Evolutionary conservation across 2,113 vertebrate species (phyloP).

Genomic region (Origma solitaria): DNA sequence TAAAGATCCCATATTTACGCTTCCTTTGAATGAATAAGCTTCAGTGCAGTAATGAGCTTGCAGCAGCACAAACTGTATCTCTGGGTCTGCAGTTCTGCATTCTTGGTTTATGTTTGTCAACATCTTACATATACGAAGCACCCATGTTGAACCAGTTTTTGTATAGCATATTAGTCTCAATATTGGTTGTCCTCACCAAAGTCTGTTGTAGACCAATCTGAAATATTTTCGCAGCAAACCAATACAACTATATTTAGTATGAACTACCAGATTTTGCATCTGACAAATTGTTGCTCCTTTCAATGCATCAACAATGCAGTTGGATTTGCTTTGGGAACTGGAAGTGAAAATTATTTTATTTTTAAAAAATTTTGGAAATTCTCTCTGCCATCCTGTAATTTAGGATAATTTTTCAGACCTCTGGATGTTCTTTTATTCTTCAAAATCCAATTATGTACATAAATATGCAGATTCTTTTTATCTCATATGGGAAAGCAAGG

Average conservation of each 20-base stretch:
- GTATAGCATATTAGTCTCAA: neutral
- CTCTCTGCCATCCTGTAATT: neutral
- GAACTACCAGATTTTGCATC: neutral
- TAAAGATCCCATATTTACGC: neutral
- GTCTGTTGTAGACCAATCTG: neutral
- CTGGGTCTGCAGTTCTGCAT: neutral
- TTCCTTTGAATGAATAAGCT: neutral
- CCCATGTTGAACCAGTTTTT: neutral
- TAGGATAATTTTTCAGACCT: neutral
- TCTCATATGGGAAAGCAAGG: neutral
- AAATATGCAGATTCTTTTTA: neutral
- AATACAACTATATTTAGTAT: neutral
- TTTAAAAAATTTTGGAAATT: neutral
- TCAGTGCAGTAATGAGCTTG: fast-evolving
- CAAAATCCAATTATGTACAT: neutral
- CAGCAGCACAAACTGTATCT: neutral
- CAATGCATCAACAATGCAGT: neutral
- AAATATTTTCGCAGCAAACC: neutral
- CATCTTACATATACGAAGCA: neutral
- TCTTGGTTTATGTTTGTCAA: neutral
- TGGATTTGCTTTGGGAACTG: neutral
- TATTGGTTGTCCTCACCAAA: neutral
- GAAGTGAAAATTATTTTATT: neutral
- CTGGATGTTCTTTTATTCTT: neutral
- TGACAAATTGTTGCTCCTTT: neutral